phyloP scores from a whole-genome alignment of 1,140 invertebrate species.

The Leptinotarsa undecemlineata region DNA sequence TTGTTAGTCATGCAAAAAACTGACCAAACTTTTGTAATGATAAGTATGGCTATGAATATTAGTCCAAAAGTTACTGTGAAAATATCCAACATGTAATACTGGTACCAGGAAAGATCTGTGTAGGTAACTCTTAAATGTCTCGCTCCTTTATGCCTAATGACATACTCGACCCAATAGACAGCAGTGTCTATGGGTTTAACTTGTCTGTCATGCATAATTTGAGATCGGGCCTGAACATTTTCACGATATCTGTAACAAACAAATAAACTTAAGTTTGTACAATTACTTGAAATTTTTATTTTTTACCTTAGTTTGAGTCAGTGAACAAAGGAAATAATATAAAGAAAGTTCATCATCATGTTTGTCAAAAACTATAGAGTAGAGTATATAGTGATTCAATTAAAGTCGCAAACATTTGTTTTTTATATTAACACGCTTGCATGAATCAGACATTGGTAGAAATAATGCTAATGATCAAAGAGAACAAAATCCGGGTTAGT shows the following conservation, averaged over 20 bases:
- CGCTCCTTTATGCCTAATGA: slow-evolving; percentile 67
- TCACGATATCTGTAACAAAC: slow-evolving; percentile 26
- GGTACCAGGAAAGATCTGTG: slow-evolving; percentile 60
- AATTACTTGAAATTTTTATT: background rate
- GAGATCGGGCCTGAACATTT: slow-evolving; percentile 25
- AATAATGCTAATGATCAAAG: too few species aligned
- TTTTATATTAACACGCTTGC: too few species aligned
- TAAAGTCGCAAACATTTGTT: too few species aligned
- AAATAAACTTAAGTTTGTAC: background rate
- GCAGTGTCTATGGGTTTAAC: slow-evolving; percentile 57
- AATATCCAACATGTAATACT: slow-evolving; percentile 52
- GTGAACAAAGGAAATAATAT: background rate
- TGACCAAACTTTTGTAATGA: background rate
- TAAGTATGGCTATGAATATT: background rate
- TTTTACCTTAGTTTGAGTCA: background rate
- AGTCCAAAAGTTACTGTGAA: slow-evolving; percentile 35
- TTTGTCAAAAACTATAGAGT: too few species aligned
- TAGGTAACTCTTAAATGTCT: slow-evolving; percentile 64
- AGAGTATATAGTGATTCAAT: too few species aligned
- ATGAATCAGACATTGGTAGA: too few species aligned
- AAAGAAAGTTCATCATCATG: background rate
- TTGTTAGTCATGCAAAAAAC: background rate
- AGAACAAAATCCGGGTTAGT: too few species aligned
- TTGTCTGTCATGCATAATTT: slow-evolving; percentile 31
- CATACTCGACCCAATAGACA: slow-evolving; percentile 71